Conservation (phyloP, 2,888 invertebrate genomes). For the Epirrhoe alternata region DNA sequence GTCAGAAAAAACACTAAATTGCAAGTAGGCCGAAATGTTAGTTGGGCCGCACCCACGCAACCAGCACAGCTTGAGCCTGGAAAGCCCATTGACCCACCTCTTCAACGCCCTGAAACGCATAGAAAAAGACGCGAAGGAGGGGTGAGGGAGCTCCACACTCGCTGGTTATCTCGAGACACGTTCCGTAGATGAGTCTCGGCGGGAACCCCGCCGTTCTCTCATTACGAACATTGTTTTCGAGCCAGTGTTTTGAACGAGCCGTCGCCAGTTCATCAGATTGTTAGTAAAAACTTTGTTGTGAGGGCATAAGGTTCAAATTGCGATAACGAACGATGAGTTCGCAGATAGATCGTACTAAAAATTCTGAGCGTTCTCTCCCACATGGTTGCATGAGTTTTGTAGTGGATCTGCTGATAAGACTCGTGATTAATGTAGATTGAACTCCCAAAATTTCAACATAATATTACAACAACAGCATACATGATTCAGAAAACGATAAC, state of each 20-base stretch:
- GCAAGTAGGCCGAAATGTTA: slow-evolving; percentile 68
- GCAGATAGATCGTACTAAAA: slow-evolving; percentile 49
- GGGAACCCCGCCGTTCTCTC: slow-evolving; percentile 65
- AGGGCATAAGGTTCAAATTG: slow-evolving; percentile 44
- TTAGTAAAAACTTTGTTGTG: slow-evolving; percentile 47
- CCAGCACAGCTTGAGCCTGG: slow-evolving; percentile 57
- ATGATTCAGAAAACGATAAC: not conserved
- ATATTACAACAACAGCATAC: not conserved
- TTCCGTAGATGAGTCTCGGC: slow-evolving; percentile 63
- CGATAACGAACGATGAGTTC: slow-evolving; percentile 45
- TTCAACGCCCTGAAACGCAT: slow-evolving; percentile 48
- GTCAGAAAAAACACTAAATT: slow-evolving; percentile 64
- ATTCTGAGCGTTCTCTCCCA: slow-evolving; percentile 39
- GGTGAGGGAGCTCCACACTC: slow-evolving; percentile 48
- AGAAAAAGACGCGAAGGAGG: slow-evolving; percentile 41
- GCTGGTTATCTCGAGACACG: slow-evolving; percentile 56
- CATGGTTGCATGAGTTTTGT: slow-evolving; percentile 18
- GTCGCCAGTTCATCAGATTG: slow-evolving; percentile 43
- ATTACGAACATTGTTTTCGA: slow-evolving; percentile 65
- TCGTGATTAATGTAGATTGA: slow-evolving; percentile 12
- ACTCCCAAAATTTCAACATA: slow-evolving; percentile 10
- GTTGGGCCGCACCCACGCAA: slow-evolving; percentile 60
- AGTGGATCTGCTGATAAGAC: slow-evolving; percentile 28
- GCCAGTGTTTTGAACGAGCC: slow-evolving; percentile 62
- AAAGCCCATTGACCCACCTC: slow-evolving; percentile 66